Evolutionary conservation across 2,113 vertebrate genomes (phyloP), one percentile per base, ranked within the genome.

Genomic region (Oostethus manadensis): DNA sequence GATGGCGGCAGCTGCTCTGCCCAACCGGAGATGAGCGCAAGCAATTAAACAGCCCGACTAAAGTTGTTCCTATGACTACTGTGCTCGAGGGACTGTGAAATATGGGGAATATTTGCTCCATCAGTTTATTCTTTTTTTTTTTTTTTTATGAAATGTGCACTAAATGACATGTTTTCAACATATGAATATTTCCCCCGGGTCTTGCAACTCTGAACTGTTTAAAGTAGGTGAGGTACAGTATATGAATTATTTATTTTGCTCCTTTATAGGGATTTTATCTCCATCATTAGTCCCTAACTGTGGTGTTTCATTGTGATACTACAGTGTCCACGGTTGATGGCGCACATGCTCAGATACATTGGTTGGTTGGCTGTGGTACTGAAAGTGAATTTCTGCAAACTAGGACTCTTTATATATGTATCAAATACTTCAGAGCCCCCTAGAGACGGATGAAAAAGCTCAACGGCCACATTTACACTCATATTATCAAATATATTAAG

Each of bases 21-120:
- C 73, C 82, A 81, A 84, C 79, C 73, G 80, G 76, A 78, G 71
- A 80, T 54, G 64, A 69, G 73, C 70, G 64, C 22, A 60, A 71
- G 79, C 77, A 83, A 86, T 88, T 86, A 86, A 81, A 81, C 56
- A 72, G 63, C 72, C 64, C 80, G 84, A 87, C 83, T 83, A 83
- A 83, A 79, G 68, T 60, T 58, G 45, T 40, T 67, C n/a, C 70
- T 76, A 74, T 83, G 79, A 81, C 65, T 78, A n/a, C 33, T 8
- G 15, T 58, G 76, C 53, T 81, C 64, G 59, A 50, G 77, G 66
- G 68, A 40, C 64, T 71, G 65, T 45, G 62, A 64, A 73, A 72
- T 63, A 65, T 62, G 73, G 56, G 74, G 50, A 64, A 58, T 21
- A 14, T 68, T 70, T 66, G 62, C 57, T 61, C 54, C 62, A 9